Base-by-base conservation (phyloP, 23 tunicate species). In the Halocynthia aurantium region DNA sequence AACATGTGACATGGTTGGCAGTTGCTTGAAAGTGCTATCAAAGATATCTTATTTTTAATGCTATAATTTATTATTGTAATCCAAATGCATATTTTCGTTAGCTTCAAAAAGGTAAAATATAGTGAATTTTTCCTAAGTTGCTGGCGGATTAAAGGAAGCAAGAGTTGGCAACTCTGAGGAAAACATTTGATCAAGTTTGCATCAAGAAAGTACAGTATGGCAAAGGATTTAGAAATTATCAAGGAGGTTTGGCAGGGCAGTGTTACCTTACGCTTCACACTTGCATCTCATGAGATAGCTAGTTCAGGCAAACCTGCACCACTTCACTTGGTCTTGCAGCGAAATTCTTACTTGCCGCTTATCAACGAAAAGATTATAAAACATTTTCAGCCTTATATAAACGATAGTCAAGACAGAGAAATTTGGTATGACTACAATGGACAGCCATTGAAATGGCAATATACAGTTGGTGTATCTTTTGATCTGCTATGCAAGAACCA, bases 351-450 rank as follows among this genome's bases (percentile, higher is more conserved):
- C 63, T 54, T 92, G 51, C 81, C 92, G 8, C 65, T 92, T 10
- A 70, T 85, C 52, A 63, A 77, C 51, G 61, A 86, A 17, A 52
- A 84, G 63, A 72, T 92, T 20, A 53, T 13, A 50, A 84, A 92
- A 13, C 71, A 57, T 82, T 92, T 92, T 75, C 21, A 61, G 15
- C 22, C 55, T 6, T 74, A 55, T 53, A 78, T 80, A 20, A 83
- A 82, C 8, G 53, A 57, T 11, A 69, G 60, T 9, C 50, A 62
- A 6, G 62, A n/a, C 2, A 80, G 68, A 44, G 86, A 92, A 31
- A 64, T 92, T 31, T 92, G 98, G 98, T 92, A 72, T 61, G 98
- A 92, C 55, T 86, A 56, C 63, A 79, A 82, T 55, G 92, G 91
- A 22, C 62, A 73, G 21, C 85, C 98, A 22, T 80, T 92, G 15